phyloP scores from a whole-genome alignment of 2,113 vertebrate genomes.

The Laterallus jamaicensis region DNA sequence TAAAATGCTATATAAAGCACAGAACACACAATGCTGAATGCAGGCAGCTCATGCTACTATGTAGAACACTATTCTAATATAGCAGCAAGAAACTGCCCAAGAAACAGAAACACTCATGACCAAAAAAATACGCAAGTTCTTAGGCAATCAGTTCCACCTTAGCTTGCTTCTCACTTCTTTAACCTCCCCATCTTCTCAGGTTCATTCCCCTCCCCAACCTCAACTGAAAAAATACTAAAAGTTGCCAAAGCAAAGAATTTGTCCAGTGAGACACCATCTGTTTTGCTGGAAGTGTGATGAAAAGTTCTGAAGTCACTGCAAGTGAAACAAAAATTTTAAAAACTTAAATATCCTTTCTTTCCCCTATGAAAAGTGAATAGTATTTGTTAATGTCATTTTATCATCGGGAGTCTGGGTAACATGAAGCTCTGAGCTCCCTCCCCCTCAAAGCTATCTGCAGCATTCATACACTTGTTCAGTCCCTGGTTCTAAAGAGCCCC shows the following conservation, averaged over 20 bases:
- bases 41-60: neutral
- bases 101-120: neutral
- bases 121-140: neutral
- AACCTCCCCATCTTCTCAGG: neutral
- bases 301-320: neutral
- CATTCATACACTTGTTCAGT: accelerated
- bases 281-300: neutral
- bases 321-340: neutral
- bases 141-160: neutral
- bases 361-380: neutral
- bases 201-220: neutral
- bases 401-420: neutral
- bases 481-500: neutral
- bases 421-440: neutral
- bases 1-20: neutral
- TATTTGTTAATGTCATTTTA: neutral
- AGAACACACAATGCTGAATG: neutral
- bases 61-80: neutral
- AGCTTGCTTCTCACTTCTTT: neutral
- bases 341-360: neutral
- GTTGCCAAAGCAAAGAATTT: neutral
- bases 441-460: neutral
- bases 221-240: neutral
- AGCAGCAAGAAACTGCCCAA: neutral
- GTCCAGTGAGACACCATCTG: neutral